Conservation (phyloP, 2,888 invertebrate species). For the Ceramica pisi region DNA sequence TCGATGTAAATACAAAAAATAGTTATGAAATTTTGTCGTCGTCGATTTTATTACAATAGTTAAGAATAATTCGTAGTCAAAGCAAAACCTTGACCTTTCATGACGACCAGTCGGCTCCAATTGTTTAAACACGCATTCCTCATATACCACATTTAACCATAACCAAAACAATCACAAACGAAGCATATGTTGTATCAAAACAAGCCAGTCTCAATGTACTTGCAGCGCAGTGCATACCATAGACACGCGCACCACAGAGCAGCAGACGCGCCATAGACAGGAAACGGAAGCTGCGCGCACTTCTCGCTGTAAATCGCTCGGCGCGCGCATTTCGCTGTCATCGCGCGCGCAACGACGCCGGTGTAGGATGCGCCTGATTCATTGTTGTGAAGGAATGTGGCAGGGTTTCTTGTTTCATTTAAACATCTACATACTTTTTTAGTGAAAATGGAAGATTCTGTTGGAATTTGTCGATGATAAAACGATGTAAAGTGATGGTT, state of each 20-base stretch:
- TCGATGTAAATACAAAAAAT: neutral
- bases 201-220: conserved; percentile 39
- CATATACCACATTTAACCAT: neutral
- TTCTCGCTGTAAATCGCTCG: conserved; percentile 80
- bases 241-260: conserved; percentile 59
- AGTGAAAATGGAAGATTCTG: neutral
- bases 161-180: conserved; percentile 15
- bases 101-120: neutral
- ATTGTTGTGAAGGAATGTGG: conserved; percentile 32
- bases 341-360: conserved; percentile 66
- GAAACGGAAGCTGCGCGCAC: conserved; percentile 73
- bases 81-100: neutral
- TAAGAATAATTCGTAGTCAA: too few species aligned
- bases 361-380: conserved; percentile 68
- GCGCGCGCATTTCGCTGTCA: conserved; percentile 81
- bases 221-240: conserved; percentile 45
- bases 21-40: neutral
- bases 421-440: neutral
- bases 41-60: neutral
- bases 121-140: conserved; percentile 11
- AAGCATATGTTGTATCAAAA: conserved; percentile 29
- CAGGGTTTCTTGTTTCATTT: neutral
- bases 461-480: neutral
- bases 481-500: neutral
- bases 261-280: conserved; percentile 60